Evolutionary conservation across 2,113 vertebrate genomes (phyloP), one percentile per base, ranked within the genome.

Genomic region (Rostratula benghalensis): DNA sequence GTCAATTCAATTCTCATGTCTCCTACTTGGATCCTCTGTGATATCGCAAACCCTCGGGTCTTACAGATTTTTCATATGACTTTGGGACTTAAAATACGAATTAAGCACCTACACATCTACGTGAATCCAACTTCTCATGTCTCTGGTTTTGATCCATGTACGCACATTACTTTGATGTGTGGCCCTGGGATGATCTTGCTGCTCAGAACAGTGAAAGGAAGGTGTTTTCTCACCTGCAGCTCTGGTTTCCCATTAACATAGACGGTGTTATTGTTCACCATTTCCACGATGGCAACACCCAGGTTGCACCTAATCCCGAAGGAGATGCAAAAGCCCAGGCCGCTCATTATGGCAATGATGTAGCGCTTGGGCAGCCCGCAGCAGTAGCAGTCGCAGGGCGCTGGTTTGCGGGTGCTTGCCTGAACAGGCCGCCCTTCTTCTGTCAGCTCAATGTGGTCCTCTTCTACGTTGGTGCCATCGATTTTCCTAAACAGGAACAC

Each of bases 251-350:
- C 99, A 8, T 99, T 97, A 11, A 99, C 95, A 35, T 99, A 99
- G 43, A 99, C 93, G 0, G 99, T 99, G 97, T 97, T 99, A 75
- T 99, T 99, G 98, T 99, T 99, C 93, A 99, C 99, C 99, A 99
- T 99, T 97, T 99, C 99, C 83, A 99, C 99, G 1, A 99, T 99
- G 96, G 99, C 99, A 64, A 99, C 99, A 3, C 99, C 99, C 37
- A 99, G 98, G 94, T 99, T 99, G 94, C 99, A 99, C 20, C 99
- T 98, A 94, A 99, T 99, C 74, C 99, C 99, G 4, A 99, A 99
- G 48, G 99, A 99, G 97, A 99, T 99, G 98, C 99, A 99, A 95
- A 99, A 99, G n/a, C 99, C 99, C 94, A 99, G 98, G 8, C 99
- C 99, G 0, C 99, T 99, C 98, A 99, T 99, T 41, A 99, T 98